phyloP scores from a whole-genome alignment of 2,797 vertebrate species.

The Gymnothorax reevesii region DNA sequence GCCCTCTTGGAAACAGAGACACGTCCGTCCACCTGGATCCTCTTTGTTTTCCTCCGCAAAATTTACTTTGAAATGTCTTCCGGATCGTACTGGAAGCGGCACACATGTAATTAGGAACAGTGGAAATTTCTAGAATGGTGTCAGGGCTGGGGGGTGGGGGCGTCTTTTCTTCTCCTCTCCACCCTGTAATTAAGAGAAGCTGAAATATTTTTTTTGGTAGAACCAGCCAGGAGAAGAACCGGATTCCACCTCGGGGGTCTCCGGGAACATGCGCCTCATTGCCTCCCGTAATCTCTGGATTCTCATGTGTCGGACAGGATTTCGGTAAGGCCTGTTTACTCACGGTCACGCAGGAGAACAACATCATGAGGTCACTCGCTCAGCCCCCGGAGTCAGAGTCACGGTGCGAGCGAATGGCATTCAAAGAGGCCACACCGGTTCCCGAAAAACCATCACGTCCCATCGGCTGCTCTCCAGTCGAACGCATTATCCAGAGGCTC shows the following conservation, averaged over 20 bases:
- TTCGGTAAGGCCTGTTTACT: conserved; percentile 57
- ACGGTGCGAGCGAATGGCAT: background rate
- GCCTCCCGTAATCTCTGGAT: conserved; percentile 54
- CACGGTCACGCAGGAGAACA: conserved; percentile 25
- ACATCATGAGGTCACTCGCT: background rate
- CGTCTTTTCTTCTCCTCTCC: conserved; percentile 21
- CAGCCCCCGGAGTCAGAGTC: background rate
- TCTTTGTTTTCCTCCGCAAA: conserved; percentile 49
- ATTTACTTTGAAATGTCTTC: conserved; percentile 59
- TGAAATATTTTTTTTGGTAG: conserved; percentile 48
- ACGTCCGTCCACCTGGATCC: conserved; percentile 65
- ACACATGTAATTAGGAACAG: conserved; percentile 21
- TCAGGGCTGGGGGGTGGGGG: background rate
- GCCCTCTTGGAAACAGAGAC: conserved; percentile 60
- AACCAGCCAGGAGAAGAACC: conserved; percentile 41
- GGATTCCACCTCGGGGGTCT: conserved; percentile 36
- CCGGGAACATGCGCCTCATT: conserved; percentile 40
- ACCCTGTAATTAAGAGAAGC: conserved; percentile 60
- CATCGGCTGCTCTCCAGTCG: background rate
- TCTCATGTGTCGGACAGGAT: conserved; percentile 55
- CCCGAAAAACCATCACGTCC: background rate
- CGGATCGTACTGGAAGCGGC: conserved; percentile 49
- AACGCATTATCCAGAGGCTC: background rate
- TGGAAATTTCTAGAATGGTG: background rate
- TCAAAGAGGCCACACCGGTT: background rate